phyloP scores from a whole-genome alignment of 2,888 invertebrate genomes.

The Cheilosia scutellata region DNA sequence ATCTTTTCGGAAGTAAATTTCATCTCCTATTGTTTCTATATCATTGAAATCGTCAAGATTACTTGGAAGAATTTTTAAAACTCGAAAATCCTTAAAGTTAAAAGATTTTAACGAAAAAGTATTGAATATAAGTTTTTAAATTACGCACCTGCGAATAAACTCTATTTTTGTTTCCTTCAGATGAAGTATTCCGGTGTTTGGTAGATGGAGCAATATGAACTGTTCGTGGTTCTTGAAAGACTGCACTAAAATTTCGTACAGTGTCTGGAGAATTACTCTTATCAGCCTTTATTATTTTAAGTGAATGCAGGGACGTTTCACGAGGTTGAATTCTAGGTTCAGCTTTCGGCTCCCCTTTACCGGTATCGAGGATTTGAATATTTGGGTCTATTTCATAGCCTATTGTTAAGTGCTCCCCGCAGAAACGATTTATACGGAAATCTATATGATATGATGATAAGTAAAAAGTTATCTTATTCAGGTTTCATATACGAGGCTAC shows the following conservation, averaged over 20 bases:
- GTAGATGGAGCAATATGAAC: conserved; percentile 53
- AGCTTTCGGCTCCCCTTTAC: conserved; percentile 76
- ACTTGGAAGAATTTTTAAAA: conserved; percentile 78
- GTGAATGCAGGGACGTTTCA: conserved; percentile 77
- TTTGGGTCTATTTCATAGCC: conserved; percentile 83
- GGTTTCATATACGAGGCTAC: too few species aligned
- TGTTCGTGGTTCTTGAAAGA: conserved; percentile 35
- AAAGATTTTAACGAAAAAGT: not conserved
- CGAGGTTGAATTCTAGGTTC: conserved; percentile 77
- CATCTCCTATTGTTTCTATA: conserved; percentile 77
- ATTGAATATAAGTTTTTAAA: not conserved
- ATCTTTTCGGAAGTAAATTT: conserved; percentile 78
- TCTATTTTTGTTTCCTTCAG: conserved; percentile 62
- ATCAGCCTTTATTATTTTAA: conserved; percentile 78
- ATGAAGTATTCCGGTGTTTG: conserved; percentile 39
- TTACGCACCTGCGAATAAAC: conserved; percentile 78
- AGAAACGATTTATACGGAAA: conserved; percentile 85
- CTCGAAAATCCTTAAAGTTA: conserved; percentile 77
- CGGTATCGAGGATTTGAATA: conserved; percentile 51
- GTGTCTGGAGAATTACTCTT: conserved; percentile 49
- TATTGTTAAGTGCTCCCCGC: conserved; percentile 85
- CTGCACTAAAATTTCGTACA: conserved; percentile 33
- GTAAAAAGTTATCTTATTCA: not conserved
- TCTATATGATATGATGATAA: conserved; percentile 82
- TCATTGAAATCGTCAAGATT: conserved; percentile 77